These are phyloP conservation scores for Drosophila bunnanda DNA, from an alignment of 2,888 invertebrate genomes.

Conservation along the genomic window DNA sequence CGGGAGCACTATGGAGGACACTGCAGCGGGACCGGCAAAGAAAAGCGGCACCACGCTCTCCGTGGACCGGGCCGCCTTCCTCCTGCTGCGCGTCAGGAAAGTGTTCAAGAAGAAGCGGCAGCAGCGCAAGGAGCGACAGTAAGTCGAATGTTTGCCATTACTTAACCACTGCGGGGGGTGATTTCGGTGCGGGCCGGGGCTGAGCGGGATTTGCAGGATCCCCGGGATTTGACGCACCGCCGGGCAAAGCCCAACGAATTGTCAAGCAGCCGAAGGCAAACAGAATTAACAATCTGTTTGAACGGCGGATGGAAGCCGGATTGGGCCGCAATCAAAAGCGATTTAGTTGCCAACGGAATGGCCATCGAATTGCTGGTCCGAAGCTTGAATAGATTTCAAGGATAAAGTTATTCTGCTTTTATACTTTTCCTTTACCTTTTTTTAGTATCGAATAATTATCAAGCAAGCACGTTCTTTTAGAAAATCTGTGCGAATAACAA, in stretches of 20 bases:
- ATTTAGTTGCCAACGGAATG: slow-evolving; percentile 40
- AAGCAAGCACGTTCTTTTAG: not conserved
- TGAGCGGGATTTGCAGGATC: slow-evolving; percentile 51
- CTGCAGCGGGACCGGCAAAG: slow-evolving; percentile 70
- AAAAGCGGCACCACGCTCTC: slow-evolving; percentile 87
- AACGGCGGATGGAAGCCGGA: slow-evolving; percentile 35
- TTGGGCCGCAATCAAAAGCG: slow-evolving; percentile 49
- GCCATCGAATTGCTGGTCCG: slow-evolving; percentile 8
- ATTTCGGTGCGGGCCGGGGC: slow-evolving; percentile 10
- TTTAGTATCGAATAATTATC: not conserved
- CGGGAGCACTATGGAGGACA: slow-evolving; percentile 61
- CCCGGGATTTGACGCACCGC: slow-evolving; percentile 42
- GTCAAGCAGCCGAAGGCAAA: slow-evolving; percentile 52
- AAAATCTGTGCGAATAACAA: not conserved
- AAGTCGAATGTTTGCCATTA: slow-evolving; percentile 84
- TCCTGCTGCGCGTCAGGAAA: slow-evolving; percentile 93
- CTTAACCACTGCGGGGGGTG: slow-evolving; percentile 33
- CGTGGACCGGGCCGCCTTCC: slow-evolving; percentile 95
- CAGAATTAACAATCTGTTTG: slow-evolving; percentile 48
- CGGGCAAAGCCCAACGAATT: slow-evolving; percentile 56
- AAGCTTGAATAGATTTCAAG: slow-evolving; percentile 2
- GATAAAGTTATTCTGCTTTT: not conserved
- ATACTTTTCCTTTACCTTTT: not conserved
- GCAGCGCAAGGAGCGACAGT: slow-evolving; percentile 94
- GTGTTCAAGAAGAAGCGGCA: slow-evolving; percentile 96